A percentile compares a stretch with the other conserved stretches of the same genome.
These are phyloP conservation scores for Salvelinus fontinalis DNA, from an alignment of 2,113 vertebrate species.

Conservation along the genomic window DNA sequence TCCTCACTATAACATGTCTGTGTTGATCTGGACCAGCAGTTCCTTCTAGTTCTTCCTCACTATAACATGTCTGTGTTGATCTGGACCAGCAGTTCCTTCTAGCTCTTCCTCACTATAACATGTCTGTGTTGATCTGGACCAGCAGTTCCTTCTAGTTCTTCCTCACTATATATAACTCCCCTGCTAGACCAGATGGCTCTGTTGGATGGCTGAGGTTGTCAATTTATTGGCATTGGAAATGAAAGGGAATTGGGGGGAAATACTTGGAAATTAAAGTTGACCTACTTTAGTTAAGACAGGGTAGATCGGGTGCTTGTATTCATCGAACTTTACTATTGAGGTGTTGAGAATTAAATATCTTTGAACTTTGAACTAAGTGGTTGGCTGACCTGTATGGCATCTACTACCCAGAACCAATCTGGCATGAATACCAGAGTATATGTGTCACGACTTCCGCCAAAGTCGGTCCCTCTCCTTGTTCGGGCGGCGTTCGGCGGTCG, in stretches of 20 bases:
- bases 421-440: constrained; percentile 14
- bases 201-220: constrained; percentile 30
- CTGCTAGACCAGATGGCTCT: constrained; percentile 38
- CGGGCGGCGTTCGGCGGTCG: too few relatives aligned
- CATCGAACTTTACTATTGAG: not conserved
- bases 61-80: constrained; percentile 19
- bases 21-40: too few relatives aligned
- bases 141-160: constrained; percentile 29
- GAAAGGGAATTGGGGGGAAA: too few relatives aligned
- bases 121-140: constrained; percentile 35
- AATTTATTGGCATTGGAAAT: constrained; percentile 15
- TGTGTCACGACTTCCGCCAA: too few relatives aligned
- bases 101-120: constrained; percentile 1
- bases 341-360: not conserved
- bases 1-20: too few relatives aligned
- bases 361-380: too few relatives aligned
- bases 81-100: constrained; percentile 40
- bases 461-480: too few relatives aligned
- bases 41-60: not conserved
- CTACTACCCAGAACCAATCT: constrained; percentile 6
- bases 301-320: not conserved
- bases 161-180: not conserved
- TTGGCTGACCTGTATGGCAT: not conserved
- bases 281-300: not conserved
- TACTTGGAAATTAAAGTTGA: not conserved